These are phyloP conservation scores for Molossus alvarezi DNA, from an alignment of 2,797 vertebrate species.

Conservation along the genomic window DNA sequence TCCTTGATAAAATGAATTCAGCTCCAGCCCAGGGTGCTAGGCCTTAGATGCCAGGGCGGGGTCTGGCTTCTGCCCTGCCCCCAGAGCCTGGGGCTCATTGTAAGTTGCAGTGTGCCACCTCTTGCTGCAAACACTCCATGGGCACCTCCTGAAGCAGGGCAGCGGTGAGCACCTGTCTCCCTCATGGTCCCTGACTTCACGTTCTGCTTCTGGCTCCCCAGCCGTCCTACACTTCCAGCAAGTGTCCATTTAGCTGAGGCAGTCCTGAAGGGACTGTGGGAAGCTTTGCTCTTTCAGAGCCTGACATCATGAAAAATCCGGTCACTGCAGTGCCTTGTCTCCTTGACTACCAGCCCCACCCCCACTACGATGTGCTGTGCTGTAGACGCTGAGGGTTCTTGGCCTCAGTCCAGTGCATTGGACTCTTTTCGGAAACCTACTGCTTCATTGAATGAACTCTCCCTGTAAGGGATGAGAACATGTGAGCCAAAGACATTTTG, in stretches of 20 bases:
- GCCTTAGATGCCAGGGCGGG: background rate
- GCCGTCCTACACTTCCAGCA: background rate
- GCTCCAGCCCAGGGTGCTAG: background rate
- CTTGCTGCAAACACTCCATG: slow-evolving; percentile 78
- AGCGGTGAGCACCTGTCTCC: slow-evolving; percentile 45
- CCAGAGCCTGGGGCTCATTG: background rate
- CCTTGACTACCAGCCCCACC: background rate
- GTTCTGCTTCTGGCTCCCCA: background rate
- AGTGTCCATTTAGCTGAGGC: background rate
- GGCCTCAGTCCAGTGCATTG: slow-evolving; percentile 65
- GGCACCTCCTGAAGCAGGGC: slow-evolving; percentile 85
- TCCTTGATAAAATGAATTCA: slow-evolving; percentile 1
- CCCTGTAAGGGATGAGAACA: background rate
- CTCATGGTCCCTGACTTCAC: background rate
- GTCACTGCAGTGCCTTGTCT: background rate
- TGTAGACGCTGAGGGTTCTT: background rate
- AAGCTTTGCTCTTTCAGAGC: background rate
- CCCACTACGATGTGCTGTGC: rapidly evolving
- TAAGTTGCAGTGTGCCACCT: slow-evolving; percentile 58
- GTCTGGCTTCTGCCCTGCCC: background rate
- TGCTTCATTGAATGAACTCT: background rate
- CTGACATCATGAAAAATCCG: rapidly evolving
- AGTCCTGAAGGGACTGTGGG: background rate
- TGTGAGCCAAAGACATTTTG: background rate
- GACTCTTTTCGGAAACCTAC: slow-evolving; percentile 75